Base-by-base conservation (phyloP, 2,113 vertebrate species). In the Galbula dea region DNA sequence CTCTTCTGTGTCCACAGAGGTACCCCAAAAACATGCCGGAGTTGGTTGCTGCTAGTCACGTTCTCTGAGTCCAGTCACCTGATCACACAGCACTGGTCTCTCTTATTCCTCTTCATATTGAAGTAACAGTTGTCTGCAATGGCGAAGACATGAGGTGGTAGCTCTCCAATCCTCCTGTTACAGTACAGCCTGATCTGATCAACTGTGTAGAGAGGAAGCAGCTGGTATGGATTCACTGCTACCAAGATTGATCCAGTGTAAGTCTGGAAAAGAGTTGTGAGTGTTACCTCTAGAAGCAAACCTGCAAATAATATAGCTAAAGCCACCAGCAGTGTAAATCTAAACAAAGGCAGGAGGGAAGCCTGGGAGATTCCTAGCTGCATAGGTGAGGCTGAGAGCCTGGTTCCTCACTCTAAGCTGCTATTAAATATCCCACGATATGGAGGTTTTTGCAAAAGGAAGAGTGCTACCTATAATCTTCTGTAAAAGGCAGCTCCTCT, bases 211-310 rank as follows among this genome's bases (percentile, higher is more conserved):
- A 99, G 96, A 8, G 99, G 99, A 93, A 99, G 97, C 95, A 98
- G 94, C 98, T 99, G 98, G 98, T 99, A 99, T 0, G 99, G 99
- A 96, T 99, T 99, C 95, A 99, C 98, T 2, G 99, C 98, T 67
- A 99, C 98, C 97, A 99, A 97, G 97, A 99, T 99, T 78, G 99
- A 99, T 78, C 99, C 99, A 24, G 98, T 99, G 97, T 99, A 99
- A 3, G 99, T 99, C 99, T 99, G 95, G 59, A 96, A 62, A 86
- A 95, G 30, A 88, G 72, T 54, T 80, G 66, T 7, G 78, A 90
- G 46, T 6, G 2, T 90, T 91, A 88, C 41, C 2, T 29, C 22
- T 57, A 46, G n/a, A 46, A 91, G 48, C 20, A 65, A 86, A 66
- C 19, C 22, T 24, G 52, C 49, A 32, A 86, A 63, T 34, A 88